Conservation (phyloP, 2,113 vertebrate species). For the Boulengeromyrus knoepffleri region DNA sequence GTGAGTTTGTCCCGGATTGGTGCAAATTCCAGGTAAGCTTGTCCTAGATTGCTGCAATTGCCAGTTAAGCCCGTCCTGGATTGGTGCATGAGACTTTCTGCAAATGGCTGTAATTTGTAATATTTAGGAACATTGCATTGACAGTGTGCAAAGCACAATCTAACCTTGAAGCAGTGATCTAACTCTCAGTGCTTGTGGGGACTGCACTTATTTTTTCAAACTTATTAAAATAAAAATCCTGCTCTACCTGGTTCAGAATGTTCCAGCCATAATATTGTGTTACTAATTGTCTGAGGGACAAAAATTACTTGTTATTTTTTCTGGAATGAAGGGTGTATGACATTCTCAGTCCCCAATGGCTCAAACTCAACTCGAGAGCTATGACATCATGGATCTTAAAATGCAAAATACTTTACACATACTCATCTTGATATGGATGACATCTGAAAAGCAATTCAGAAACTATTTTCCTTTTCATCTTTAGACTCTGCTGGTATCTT, state of each 20-base stretch:
- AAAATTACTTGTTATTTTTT: neutral
- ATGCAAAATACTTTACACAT: neutral
- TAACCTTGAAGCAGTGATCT: neutral
- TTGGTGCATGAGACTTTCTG: neutral
- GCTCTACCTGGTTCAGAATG: neutral
- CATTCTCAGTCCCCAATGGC: neutral
- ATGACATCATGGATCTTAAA: neutral
- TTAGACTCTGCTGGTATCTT: neutral
- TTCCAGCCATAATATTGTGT: neutral
- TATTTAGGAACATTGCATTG: neutral
- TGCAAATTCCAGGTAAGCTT: neutral
- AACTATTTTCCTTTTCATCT: neutral
- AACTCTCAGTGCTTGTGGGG: neutral
- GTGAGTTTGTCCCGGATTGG: neutral
- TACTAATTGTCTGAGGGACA: neutral
- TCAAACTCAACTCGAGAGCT: neutral
- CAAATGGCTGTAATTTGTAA: neutral
- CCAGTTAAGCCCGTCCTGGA: neutral
- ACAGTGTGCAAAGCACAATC: neutral
- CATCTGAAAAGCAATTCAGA: neutral
- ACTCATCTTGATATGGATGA: neutral
- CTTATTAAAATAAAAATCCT: neutral
- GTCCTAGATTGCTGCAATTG: neutral
- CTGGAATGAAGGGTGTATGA: neutral
- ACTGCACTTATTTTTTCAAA: neutral